Base-by-base conservation (phyloP, 1,140 invertebrate genomes). In the Leptonema lineaticorne region DNA sequence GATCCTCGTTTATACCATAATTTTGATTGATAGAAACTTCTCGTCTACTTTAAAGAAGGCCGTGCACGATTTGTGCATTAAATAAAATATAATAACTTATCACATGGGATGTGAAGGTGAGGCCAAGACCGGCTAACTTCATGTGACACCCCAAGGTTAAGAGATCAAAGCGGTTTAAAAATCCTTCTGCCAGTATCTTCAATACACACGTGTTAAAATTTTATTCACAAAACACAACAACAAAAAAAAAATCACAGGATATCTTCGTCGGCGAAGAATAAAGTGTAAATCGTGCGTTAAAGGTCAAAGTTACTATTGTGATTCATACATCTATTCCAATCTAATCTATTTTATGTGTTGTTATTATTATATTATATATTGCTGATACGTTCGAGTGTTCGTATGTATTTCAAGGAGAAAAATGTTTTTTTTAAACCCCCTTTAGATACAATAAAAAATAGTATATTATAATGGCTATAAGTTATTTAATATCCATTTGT, bases 71-170 rank as follows among this genome's bases (percentile, higher is more conserved):
- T 62, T 37, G 24, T 46, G 14, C 41, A 62, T 62, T 62, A 62
- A 11, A 62, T 62, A 45, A 37, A 45, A 64, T n/a, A n/a, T 64
- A 64, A 64, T 62, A 37, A 28, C 41, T 62, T 46, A 46, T 45
- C 33, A 62, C 57, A 59, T 45, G 59, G n/a, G 27, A n/a, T 30
- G 59, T 62, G 62, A 64, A 64, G 62, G 45, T 64, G 62, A 64
- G 62, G 62, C 62, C 41, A 48, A 24, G 62, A 64, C 45, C 46
- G 30, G 30, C 46, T 50, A 27, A 62, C 41, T 24, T 53, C 26
- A 22, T n/a, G 24, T 27, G 59, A 62, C 41, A 62, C 37, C 8
- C 20, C 62, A 64, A 64, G 62, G 62, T 22, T 28, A 26, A 27
- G 50, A 64, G 45, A 64, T 64, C 62, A 64, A 64, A 64, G 45